phyloP scores from a whole-genome alignment of 2,888 invertebrate species.

The Ophioninae sp. region DNA sequence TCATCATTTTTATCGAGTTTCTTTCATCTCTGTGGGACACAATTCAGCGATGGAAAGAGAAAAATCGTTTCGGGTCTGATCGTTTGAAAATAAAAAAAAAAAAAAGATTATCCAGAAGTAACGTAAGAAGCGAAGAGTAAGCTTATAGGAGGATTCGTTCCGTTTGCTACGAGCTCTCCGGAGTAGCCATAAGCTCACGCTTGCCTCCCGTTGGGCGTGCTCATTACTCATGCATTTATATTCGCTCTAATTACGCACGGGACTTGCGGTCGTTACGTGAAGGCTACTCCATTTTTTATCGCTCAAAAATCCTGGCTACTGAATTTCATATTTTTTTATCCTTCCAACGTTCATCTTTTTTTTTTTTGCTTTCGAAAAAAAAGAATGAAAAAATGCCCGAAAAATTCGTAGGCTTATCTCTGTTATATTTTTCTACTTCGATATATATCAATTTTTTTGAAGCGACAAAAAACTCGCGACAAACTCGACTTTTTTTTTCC shows the following conservation, averaged over 20 bases:
- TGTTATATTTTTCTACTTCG: background rate
- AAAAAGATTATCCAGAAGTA: background rate
- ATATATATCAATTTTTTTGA: background rate
- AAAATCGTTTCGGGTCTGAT: background rate
- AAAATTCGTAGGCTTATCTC: background rate
- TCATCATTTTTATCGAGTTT: background rate
- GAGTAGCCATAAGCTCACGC: constrained; percentile 56
- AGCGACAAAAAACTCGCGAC: background rate
- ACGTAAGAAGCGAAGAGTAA: background rate
- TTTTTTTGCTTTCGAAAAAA: background rate
- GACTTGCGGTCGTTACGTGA: constrained; percentile 59
- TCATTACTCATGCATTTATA: constrained; percentile 73
- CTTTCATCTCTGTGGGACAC: background rate
- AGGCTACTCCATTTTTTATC: constrained; percentile 24
- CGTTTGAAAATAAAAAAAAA: background rate
- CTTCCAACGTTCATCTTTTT: background rate
- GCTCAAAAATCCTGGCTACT: background rate
- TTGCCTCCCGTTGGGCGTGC: constrained; percentile 37
- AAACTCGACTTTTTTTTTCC: background rate
- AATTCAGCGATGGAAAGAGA: background rate
- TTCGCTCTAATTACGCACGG: constrained; percentile 69
- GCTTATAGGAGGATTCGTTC: constrained; percentile 19
- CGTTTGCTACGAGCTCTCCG: constrained; percentile 15
- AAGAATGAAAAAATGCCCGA: background rate
- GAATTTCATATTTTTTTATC: background rate